Conservation (phyloP, 92 coral and sea anemone genomes). For the Porites rus region DNA sequence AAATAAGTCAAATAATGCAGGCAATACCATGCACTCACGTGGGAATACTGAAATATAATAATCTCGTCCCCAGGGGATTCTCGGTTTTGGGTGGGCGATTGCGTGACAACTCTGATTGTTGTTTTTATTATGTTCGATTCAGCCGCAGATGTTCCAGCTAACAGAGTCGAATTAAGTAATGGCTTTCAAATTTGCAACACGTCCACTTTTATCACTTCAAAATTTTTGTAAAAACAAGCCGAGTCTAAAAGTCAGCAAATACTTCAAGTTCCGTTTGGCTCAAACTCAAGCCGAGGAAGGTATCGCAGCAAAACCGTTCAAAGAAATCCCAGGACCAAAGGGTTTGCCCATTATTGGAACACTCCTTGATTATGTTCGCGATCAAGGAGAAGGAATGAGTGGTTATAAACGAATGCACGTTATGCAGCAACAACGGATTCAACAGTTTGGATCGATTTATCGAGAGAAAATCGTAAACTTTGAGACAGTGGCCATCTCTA, state of each 20-base stretch:
- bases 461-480: conserved; percentile 46
- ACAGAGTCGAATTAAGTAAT: background rate
- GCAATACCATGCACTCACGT: no score
- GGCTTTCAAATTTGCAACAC: background rate
- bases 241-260: background rate
- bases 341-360: conserved; percentile 53
- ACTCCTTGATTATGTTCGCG: conserved; percentile 35
- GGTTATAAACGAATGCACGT: conserved; percentile 44
- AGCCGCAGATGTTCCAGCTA: no score
- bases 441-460: conserved; percentile 60
- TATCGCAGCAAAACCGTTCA: conserved; percentile 19
- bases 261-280: background rate
- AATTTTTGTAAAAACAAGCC: conserved; percentile 2
- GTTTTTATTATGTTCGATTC: no score
- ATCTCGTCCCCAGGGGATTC: no score
- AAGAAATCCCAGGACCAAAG: conserved; percentile 54
- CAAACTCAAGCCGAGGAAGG: conserved; percentile 13
- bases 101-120: no score
- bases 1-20: no score
- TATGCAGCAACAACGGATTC: conserved; percentile 45
- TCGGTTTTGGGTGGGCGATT: no score
- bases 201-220: conserved; percentile 1
- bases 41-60: no score
- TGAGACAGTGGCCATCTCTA: conserved; percentile 53
- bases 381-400: background rate